These are phyloP conservation scores for Coregonus ussuriensis DNA, from an alignment of 2,797 vertebrate species.

Conservation along the genomic window DNA sequence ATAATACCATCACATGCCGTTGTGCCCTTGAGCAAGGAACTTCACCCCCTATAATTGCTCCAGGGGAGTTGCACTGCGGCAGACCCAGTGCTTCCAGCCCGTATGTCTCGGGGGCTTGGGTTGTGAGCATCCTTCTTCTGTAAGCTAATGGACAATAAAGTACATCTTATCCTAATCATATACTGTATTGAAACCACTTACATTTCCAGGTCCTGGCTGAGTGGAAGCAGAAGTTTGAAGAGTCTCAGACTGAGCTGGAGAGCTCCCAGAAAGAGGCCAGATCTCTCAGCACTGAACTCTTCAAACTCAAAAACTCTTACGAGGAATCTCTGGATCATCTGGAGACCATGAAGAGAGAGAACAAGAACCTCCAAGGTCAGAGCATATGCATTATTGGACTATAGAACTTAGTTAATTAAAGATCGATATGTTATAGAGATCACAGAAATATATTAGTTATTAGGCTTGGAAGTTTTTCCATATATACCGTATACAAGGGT, in stretches of 20 bases:
- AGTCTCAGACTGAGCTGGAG: constrained; percentile 84
- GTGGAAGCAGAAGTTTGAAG: constrained; percentile 87
- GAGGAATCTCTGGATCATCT: constrained; percentile 85
- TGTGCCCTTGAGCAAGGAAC: too few relatives aligned
- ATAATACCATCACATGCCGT: neutral
- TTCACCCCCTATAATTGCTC: too few relatives aligned
- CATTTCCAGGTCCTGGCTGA: constrained; percentile 71
- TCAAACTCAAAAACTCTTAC: constrained; percentile 89
- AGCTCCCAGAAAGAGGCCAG: constrained; percentile 83
- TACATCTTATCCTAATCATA: too few relatives aligned
- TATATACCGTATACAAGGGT: too few relatives aligned
- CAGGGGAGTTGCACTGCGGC: too few relatives aligned
- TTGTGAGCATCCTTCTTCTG: too few relatives aligned
- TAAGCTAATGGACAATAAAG: too few relatives aligned
- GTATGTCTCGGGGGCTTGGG: too few relatives aligned
- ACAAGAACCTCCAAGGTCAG: constrained; percentile 82
- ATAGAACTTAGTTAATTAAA: neutral
- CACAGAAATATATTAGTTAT: too few relatives aligned
- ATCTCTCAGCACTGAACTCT: constrained; percentile 82
- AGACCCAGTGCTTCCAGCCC: too few relatives aligned
- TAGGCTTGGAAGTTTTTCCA: too few relatives aligned
- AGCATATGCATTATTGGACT: constrained; percentile 11
- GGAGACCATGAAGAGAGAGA: constrained; percentile 86
- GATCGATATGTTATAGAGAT: neutral
- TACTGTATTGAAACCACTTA: too few relatives aligned